phyloP scores from a whole-genome alignment of 1,140 invertebrate species.

The Nephila pilipes region DNA sequence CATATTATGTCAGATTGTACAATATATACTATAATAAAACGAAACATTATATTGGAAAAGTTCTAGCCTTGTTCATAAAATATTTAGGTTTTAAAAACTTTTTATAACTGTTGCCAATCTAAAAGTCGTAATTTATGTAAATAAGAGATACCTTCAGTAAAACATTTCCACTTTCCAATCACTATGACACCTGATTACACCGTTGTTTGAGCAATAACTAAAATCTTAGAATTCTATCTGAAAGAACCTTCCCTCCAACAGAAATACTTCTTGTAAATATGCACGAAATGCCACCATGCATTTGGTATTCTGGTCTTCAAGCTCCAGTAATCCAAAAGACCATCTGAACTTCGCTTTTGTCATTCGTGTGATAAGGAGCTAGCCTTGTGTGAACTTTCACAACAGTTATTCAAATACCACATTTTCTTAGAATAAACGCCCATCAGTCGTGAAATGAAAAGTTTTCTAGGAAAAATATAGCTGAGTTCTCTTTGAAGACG shows the following conservation, averaged over 20 bases:
- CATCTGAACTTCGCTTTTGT: constrained; percentile 23
- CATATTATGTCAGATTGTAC: too few relatives aligned
- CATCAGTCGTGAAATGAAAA: not conserved
- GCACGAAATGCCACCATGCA: not conserved
- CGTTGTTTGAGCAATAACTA: not conserved
- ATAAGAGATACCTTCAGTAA: too few relatives aligned
- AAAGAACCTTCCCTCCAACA: not conserved
- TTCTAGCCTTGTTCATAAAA: too few relatives aligned
- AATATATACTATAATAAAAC: too few relatives aligned
- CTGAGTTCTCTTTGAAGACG: too few relatives aligned
- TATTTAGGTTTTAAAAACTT: too few relatives aligned
- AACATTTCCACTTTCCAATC: too few relatives aligned
- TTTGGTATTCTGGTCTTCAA: constrained; percentile 39
- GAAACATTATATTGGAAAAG: too few relatives aligned
- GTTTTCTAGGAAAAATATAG: not conserved
- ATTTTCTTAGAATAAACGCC: not conserved
- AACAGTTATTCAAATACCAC: not conserved
- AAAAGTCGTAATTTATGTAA: too few relatives aligned
- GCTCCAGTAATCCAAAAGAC: not conserved
- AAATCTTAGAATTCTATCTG: not conserved
- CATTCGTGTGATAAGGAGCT: not conserved
- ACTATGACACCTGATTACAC: not conserved
- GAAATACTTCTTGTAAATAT: not conserved
- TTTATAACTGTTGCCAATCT: too few relatives aligned
- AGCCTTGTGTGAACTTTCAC: not conserved